Base-by-base conservation (phyloP, 2,113 vertebrate genomes). In the Plectropomus leopardus region DNA sequence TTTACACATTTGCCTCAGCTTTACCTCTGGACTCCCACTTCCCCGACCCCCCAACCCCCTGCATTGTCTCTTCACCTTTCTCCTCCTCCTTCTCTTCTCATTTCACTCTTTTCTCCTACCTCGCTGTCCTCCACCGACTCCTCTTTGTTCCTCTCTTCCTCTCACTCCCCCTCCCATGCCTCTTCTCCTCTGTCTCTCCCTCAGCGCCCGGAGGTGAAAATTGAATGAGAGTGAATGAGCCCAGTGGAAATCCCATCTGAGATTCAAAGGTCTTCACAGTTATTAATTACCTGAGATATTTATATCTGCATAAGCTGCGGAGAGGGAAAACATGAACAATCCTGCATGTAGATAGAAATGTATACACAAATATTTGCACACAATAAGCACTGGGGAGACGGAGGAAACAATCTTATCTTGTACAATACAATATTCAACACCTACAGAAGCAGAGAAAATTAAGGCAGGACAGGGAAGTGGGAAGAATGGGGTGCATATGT, bases 251-350 rank as follows among this genome's bases (percentile, higher is more conserved):
- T 87, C 84, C 73, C 81, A 67, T 77, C 74, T 66, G 70, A 82
- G 81, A 82, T 75, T 44, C 70, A 64, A 24, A 51, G 44, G 83
- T 55, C 63, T 84, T 72, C 5, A 30, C 70, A n/a, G 58, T 88
- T 88, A 80, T 92, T 92, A 91, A 91, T 91, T 90, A 89, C 78
- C 68, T 34, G 64, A 78, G 86, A 87, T 88, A 84, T 92, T 89
- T 84, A 66, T 88, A 85, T 89, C 57, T 13, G 28, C 15, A 54
- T 70, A 76, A 78, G 79, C 80, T 76, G 73, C n/a, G 0, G 48
- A 70, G 54, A 83, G 71, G 72, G 60, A 79, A 67, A 80, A 85
- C 65, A 74, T 83, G 45, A 54, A 23, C 40, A 53, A 58, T 60
- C 19, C 44, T 50, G 51, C 47, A 28, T 44, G 32, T 45, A 30